Evolutionary conservation across 2,888 invertebrate genomes (phyloP).

Genomic region (Conomelus anceps): DNA sequence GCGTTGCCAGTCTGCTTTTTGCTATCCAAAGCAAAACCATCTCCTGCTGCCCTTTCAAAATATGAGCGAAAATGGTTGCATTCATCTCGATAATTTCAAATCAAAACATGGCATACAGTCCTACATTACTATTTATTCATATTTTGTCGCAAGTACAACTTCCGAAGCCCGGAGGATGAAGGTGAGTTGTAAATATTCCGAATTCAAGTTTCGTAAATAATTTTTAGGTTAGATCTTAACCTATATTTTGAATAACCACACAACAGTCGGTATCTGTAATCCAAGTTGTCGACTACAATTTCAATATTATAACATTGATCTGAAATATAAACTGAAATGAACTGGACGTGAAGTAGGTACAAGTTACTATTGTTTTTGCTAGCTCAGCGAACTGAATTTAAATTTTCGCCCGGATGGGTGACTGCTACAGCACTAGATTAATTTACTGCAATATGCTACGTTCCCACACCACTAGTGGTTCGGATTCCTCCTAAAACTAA

Average conservation of each 20-base stretch:
- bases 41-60: slow-evolving; percentile 54
- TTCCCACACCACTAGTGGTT: not conserved
- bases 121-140: slow-evolving; percentile 74
- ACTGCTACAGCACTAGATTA: not conserved
- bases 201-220: not conserved
- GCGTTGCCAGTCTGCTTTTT: too few species aligned
- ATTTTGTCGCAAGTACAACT: slow-evolving; percentile 76
- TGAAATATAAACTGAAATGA: too few species aligned
- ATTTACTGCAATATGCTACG: not conserved
- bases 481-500: not conserved
- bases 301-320: too few species aligned
- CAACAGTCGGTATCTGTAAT: too few species aligned
- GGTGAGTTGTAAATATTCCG: slow-evolving; percentile 47
- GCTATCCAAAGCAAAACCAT: too few species aligned
- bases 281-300: too few species aligned
- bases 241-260: not conserved
- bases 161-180: slow-evolving; percentile 74
- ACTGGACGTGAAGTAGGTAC: too few species aligned
- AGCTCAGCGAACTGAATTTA: too few species aligned
- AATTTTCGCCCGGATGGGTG: not conserved
- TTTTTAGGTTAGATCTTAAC: not conserved
- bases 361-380: too few species aligned
- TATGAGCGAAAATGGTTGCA: slow-evolving; percentile 53
- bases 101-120: slow-evolving; percentile 65
- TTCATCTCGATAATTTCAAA: slow-evolving; percentile 74